Percentiles rank a stretch among this genome's conserved stretches.
These are phyloP conservation scores for Ochropacha duplaris DNA, from an alignment of 2,888 invertebrate species.

Conservation along the genomic window DNA sequence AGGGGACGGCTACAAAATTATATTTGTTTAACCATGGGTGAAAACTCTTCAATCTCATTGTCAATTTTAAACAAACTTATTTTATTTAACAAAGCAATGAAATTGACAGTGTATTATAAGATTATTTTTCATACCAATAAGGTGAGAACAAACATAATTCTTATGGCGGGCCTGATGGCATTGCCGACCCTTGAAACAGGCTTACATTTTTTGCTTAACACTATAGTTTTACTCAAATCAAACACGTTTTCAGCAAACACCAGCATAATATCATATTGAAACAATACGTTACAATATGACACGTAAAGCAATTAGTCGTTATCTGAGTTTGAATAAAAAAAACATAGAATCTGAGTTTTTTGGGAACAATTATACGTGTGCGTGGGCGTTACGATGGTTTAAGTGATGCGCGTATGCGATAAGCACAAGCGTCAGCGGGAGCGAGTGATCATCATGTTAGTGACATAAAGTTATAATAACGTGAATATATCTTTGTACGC, in stretches of 20 bases:
- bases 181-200: no score
- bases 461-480: no score
- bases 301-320: slow-evolving; percentile 61
- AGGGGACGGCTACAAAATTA: no score
- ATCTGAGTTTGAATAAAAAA: slow-evolving; percentile 58
- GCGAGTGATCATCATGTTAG: neutral
- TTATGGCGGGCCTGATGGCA: no score
- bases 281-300: slow-evolving; percentile 37
- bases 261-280: slow-evolving; percentile 34
- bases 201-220: neutral
- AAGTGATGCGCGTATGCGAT: slow-evolving; percentile 26
- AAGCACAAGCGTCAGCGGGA: neutral
- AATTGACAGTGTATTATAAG: no score
- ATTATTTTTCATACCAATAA: no score
- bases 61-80: no score
- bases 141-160: no score
- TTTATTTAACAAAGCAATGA: no score
- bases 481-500: no score
- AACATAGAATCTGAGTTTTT: slow-evolving; percentile 61
- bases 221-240: neutral
- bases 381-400: slow-evolving; percentile 52
- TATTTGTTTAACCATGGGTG: no score
- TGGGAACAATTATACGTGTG: slow-evolving; percentile 69
- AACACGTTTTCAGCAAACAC: slow-evolving; percentile 24
- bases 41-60: no score